Evolutionary conservation across 2,797 vertebrate species (phyloP).

Genomic region (Crocidura indochinensis): DNA sequence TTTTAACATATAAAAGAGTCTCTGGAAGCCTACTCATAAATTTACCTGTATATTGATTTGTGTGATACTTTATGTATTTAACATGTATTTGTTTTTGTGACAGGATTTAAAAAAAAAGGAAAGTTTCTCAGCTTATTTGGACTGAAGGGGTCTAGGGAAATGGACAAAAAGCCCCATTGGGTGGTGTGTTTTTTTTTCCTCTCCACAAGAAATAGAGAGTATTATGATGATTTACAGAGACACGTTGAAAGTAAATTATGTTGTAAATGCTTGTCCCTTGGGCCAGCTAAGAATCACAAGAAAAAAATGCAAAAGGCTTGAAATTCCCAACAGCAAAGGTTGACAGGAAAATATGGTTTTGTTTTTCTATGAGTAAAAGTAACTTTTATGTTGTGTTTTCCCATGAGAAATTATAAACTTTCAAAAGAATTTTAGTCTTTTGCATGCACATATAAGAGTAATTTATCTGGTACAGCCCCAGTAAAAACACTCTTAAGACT

Average conservation of each 20-base stretch:
- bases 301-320: constrained; percentile 93
- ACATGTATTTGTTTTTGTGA: not conserved
- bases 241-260: constrained; percentile 93
- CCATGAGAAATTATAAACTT: constrained; percentile 95
- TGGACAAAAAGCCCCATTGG: constrained; percentile 83
- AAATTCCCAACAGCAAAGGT: constrained; percentile 93
- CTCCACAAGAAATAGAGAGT: constrained; percentile 89
- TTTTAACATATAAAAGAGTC: constrained; percentile 4
- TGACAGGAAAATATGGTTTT: constrained; percentile 94
- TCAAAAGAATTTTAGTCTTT: constrained; percentile 93
- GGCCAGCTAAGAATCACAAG: constrained; percentile 92
- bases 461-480: constrained; percentile 92
- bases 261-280: constrained; percentile 93
- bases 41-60: constrained; percentile 33
- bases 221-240: constrained; percentile 94
- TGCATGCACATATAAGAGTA: constrained; percentile 92
- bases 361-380: constrained; percentile 93
- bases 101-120: constrained; percentile 8
- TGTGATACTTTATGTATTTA: not conserved
- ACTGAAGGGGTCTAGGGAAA: constrained; percentile 77
- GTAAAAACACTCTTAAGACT: constrained; percentile 91
- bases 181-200: constrained; percentile 53
- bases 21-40: not conserved
- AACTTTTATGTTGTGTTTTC: constrained; percentile 93
- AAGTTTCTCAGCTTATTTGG: constrained; percentile 54